These are phyloP conservation scores for Ectemnius continuus DNA, from an alignment of 2,888 invertebrate species.

Conservation along the genomic window DNA sequence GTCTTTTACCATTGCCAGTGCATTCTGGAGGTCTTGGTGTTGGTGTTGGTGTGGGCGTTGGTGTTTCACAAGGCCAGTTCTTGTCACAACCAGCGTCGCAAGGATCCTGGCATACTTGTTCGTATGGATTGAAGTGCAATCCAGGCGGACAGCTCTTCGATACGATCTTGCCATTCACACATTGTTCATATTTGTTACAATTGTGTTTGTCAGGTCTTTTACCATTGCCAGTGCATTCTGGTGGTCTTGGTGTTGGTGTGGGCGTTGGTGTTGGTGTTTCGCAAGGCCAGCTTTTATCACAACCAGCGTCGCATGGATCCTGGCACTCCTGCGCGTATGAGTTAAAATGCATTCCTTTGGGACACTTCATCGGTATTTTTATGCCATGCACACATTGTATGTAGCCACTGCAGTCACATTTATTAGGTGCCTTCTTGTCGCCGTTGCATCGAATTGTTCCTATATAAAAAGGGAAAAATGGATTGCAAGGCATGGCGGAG, in stretches of 20 bases:
- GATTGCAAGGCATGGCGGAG: no score
- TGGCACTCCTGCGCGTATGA: slow-evolving; percentile 55
- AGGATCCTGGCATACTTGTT: slow-evolving; percentile 57
- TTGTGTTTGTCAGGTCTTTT: slow-evolving; percentile 7
- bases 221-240: background rate
- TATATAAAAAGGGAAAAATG: no score
- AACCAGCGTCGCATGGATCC: slow-evolving; percentile 48
- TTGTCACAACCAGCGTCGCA: slow-evolving; percentile 48
- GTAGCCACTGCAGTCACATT: slow-evolving; percentile 18
- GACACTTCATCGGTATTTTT: slow-evolving; percentile 32
- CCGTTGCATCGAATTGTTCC: background rate
- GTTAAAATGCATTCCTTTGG: slow-evolving; percentile 48
- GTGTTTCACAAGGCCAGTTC: background rate
- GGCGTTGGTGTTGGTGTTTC: background rate
- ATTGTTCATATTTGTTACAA: background rate
- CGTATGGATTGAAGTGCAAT: slow-evolving; percentile 46
- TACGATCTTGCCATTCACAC: background rate
- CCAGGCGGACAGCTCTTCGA: slow-evolving; percentile 36
- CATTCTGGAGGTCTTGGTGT: background rate
- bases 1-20: background rate
- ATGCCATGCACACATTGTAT: slow-evolving; percentile 38
- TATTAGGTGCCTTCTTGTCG: background rate
- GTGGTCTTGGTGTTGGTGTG: background rate
- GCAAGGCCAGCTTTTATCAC: slow-evolving; percentile 11
- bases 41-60: background rate